Conservation (phyloP, 2,797 vertebrate species). For the Sitta carolinensis region DNA sequence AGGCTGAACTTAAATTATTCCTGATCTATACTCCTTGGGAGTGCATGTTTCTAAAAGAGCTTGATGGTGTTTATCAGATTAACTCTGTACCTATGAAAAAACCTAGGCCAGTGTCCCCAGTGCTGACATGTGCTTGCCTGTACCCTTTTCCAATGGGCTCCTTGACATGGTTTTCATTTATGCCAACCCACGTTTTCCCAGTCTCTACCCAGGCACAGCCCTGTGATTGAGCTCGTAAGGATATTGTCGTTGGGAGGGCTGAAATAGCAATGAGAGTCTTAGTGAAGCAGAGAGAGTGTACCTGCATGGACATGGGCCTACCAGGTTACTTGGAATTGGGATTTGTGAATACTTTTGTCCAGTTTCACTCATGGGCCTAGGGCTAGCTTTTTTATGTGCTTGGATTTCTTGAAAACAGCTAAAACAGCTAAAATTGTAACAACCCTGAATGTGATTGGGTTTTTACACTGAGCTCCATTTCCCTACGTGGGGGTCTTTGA, state of each 20-base stretch:
- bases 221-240: not conserved
- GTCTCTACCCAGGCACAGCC: not conserved
- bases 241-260: not conserved
- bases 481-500: not conserved
- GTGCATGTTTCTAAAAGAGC: not conserved
- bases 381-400: not conserved
- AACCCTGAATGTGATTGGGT: not conserved
- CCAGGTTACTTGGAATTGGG: not conserved
- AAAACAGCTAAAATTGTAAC: not conserved
- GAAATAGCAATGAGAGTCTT: not conserved
- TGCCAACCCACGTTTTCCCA: not conserved
- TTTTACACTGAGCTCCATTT: not conserved
- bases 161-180: not conserved
- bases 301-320: not conserved
- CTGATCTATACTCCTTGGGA: not conserved
- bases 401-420: not conserved
- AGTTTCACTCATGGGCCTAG: not conserved
- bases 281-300: not conserved
- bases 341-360: not conserved
- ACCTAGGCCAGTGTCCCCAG: not conserved
- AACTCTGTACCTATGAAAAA: not conserved
- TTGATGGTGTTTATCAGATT: not conserved
- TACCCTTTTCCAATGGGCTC: not conserved
- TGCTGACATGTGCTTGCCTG: not conserved
- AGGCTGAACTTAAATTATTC: not conserved